Evolutionary conservation across 1,140 invertebrate genomes (phyloP).

Genomic region (Brachionus asplanchnoidis): DNA sequence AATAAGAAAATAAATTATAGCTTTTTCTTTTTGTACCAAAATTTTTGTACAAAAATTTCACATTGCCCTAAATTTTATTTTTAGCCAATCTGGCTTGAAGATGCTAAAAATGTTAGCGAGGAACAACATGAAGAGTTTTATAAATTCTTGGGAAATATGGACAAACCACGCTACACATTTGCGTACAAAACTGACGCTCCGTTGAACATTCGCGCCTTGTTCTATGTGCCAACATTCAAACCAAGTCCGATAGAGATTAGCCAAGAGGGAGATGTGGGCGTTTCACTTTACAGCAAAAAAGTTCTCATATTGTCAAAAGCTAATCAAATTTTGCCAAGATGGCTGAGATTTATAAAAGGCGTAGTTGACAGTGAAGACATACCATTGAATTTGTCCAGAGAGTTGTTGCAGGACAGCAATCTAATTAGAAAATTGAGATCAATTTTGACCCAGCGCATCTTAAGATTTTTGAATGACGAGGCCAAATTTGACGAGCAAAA

Average conservation of each 20-base stretch:
- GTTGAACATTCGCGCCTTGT: constrained; percentile 77
- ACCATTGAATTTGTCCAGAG: constrained; percentile 89
- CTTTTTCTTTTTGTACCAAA: too few species aligned
- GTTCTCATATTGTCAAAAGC: constrained; percentile 81
- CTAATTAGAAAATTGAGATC: constrained; percentile 68
- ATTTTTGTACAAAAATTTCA: too few species aligned
- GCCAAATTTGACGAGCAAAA: constrained; percentile 74
- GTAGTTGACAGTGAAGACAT: constrained; percentile 97
- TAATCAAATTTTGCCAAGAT: constrained; percentile 84
- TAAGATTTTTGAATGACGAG: constrained; percentile 80
- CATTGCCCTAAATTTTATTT: constrained; percentile 45
- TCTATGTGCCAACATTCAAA: constrained; percentile 86
- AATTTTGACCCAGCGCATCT: constrained; percentile 75
- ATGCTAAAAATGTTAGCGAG: constrained; percentile 76
- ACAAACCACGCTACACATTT: constrained; percentile 65
- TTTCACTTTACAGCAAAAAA: constrained; percentile 83
- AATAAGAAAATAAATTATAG: too few species aligned
- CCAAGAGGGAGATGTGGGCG: constrained; percentile 69
- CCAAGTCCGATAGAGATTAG: constrained; percentile 77
- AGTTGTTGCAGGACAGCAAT: constrained; percentile 85
- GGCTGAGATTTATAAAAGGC: constrained; percentile 87
- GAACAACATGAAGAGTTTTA: constrained; percentile 83
- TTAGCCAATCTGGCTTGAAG: constrained; percentile 84
- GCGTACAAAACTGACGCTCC: constrained; percentile 74
- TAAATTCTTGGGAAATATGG: constrained; percentile 77